These are phyloP conservation scores for Plebejus melissa DNA, from an alignment of 2,888 invertebrate genomes.

Conservation along the genomic window DNA sequence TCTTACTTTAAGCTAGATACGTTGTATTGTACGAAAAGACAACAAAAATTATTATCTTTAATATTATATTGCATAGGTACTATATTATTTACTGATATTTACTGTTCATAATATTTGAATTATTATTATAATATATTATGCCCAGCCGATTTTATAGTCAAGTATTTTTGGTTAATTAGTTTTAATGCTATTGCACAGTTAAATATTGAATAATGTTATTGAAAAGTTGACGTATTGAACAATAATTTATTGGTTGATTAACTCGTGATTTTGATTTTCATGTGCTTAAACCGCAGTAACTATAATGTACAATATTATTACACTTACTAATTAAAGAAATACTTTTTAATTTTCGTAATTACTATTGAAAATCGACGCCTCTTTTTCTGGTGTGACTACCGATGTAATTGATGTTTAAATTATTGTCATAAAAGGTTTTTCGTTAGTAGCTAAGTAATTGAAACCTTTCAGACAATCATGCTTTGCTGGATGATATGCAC, in stretches of 20 bases:
- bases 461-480: constrained; percentile 38
- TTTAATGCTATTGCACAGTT: neutral
- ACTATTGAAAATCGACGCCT: too few species aligned
- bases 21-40: neutral
- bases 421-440: neutral
- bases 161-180: neutral
- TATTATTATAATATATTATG: neutral
- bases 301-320: neutral
- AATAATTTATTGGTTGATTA: neutral
- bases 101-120: too few species aligned
- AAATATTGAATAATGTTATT: constrained; percentile 9
- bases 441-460: constrained; percentile 30
- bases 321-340: too few species aligned
- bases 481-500: constrained; percentile 37
- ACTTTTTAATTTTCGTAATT: too few species aligned
- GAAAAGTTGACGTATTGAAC: constrained; percentile 11
- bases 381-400: too few species aligned
- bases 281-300: neutral
- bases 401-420: too few species aligned
- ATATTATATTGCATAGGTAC: too few species aligned
- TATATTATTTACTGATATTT: too few species aligned
- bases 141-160: neutral
- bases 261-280: neutral
- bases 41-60: too few species aligned
- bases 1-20: neutral